These are phyloP conservation scores for Scyliorhinus canicula DNA, from an alignment of 2,797 vertebrate genomes.

Conservation along the genomic window DNA sequence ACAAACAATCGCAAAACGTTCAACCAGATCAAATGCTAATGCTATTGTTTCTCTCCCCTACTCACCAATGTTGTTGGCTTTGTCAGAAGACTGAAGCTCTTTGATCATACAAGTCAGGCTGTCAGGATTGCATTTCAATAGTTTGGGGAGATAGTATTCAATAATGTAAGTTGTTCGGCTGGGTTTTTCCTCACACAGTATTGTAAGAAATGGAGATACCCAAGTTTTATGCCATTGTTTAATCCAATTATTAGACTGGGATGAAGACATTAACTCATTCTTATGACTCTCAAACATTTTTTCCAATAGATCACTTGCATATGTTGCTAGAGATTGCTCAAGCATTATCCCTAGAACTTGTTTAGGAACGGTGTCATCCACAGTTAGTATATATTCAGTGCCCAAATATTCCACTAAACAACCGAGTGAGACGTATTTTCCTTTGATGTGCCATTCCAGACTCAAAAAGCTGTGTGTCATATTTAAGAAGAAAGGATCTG, in stretches of 20 bases:
- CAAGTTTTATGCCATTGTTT: slow-evolving; percentile 78
- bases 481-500: slow-evolving; percentile 65
- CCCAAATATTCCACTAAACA: slow-evolving; percentile 80
- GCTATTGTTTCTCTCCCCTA: slow-evolving; percentile 39
- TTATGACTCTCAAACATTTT: slow-evolving; percentile 85
- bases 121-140: slow-evolving; percentile 78
- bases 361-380: slow-evolving; percentile 68
- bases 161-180: slow-evolving; percentile 83
- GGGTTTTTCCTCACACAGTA: slow-evolving; percentile 73
- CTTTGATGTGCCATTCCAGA: slow-evolving; percentile 87
- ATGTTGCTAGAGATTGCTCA: slow-evolving; percentile 83
- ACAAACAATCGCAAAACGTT: background rate
- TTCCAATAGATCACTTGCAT: slow-evolving; percentile 86
- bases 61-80: slow-evolving; percentile 57
- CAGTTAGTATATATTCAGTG: slow-evolving; percentile 62
- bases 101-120: slow-evolving; percentile 82
- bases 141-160: slow-evolving; percentile 85
- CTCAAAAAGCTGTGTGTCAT: slow-evolving; percentile 67
- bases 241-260: slow-evolving; percentile 59
- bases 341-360: slow-evolving; percentile 77
- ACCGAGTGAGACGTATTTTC: slow-evolving; percentile 77
- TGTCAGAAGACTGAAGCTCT: slow-evolving; percentile 67
- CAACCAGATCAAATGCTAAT: background rate
- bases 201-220: slow-evolving; percentile 76
- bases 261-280: slow-evolving; percentile 56